phyloP scores from a whole-genome alignment of 2,113 vertebrate genomes.

The Marcusenius ussheri region DNA sequence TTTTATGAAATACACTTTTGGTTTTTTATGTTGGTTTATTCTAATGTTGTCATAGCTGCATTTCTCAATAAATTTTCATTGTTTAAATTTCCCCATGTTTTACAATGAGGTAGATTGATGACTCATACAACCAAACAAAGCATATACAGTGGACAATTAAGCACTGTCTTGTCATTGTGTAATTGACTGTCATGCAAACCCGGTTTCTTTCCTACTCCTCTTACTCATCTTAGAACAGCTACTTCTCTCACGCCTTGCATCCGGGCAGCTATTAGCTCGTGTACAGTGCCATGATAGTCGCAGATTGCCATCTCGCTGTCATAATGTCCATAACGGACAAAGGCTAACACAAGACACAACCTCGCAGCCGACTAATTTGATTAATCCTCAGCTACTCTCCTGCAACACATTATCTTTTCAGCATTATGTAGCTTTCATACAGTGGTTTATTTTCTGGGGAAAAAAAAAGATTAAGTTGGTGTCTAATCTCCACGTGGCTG shows the following conservation, averaged over 20 bases:
- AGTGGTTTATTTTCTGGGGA: conserved; percentile 5
- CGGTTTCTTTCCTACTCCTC: not conserved
- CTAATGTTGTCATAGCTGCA: not conserved
- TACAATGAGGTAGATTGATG: not conserved
- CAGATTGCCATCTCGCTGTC: not conserved
- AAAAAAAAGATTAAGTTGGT: conserved; percentile 38
- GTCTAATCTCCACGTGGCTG: conserved; percentile 29
- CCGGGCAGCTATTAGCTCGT: not conserved
- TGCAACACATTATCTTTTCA: not conserved
- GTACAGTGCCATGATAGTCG: not conserved
- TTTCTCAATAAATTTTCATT: not conserved
- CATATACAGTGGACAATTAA: not conserved
- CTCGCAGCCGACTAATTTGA: not conserved
- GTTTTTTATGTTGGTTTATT: not conserved
- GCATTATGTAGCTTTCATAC: not conserved
- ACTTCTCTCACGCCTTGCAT: not conserved
- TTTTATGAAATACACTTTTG: not conserved
- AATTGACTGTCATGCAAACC: not conserved
- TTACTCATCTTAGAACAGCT: not conserved
- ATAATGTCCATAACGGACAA: not conserved
- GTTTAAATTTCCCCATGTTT: not conserved
- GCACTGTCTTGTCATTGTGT: not conserved
- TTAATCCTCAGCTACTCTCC: not conserved
- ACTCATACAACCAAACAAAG: not conserved
- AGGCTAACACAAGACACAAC: not conserved